Evolutionary conservation across 92 coral and sea anemone species (phyloP).

Genomic region (Isaurus tuberculatus): DNA sequence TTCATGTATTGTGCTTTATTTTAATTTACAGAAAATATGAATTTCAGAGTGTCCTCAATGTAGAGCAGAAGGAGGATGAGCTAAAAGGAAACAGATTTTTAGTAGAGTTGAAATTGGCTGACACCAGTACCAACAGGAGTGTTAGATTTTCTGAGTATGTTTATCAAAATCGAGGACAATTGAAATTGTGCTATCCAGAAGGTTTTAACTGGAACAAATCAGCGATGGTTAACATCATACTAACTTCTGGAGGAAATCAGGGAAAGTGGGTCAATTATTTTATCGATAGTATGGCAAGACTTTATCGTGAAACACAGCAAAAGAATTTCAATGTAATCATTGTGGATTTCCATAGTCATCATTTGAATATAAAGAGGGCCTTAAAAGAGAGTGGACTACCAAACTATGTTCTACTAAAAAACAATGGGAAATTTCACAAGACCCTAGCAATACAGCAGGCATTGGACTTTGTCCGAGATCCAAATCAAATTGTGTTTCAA

Average conservation of each 20-base stretch:
- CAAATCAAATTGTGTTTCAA: constrained; percentile 78
- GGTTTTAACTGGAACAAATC: constrained; percentile 81
- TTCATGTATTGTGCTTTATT: neutral
- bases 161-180: constrained; percentile 58
- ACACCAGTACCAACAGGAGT: constrained; percentile 51
- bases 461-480: constrained; percentile 70
- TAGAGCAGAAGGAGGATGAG: constrained; percentile 76
- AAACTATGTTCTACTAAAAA: constrained; percentile 70
- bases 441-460: constrained; percentile 83
- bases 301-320: constrained; percentile 75
- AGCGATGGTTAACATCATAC: constrained; percentile 76
- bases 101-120: constrained; percentile 75
- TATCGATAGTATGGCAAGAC: constrained; percentile 77
- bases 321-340: constrained; percentile 78
- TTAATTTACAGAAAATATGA: constrained; percentile 61
- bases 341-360: constrained; percentile 81
- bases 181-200: constrained; percentile 72
- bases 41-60: constrained; percentile 65
- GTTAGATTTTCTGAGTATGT: constrained; percentile 87
- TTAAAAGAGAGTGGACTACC: constrained; percentile 81
- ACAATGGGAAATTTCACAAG: constrained; percentile 69
- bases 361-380: constrained; percentile 76
- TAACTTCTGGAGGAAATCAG: constrained; percentile 87
- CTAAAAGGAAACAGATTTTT: constrained; percentile 75
- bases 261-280: constrained; percentile 92